Evolutionary conservation across 2,113 vertebrate species (phyloP), one percentile per base, ranked within the genome.

Genomic region (Rhynchopsitta pachyrhyncha): DNA sequence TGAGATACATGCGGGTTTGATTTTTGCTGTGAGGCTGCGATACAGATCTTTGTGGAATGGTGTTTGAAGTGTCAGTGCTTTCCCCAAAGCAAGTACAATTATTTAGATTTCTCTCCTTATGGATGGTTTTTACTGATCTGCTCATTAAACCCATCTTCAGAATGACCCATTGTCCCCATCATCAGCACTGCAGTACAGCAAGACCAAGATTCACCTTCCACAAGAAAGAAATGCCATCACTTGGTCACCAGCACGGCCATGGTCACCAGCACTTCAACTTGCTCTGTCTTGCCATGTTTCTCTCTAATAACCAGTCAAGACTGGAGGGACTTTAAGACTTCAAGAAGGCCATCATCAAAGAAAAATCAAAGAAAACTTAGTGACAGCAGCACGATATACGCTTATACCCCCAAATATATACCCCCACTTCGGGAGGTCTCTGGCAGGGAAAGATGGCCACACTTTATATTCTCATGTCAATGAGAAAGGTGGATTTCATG

Each of bases 141-240:
- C 44, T 60, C n/a, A 37, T 20, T 57, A 94, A 93, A 78, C 16
- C 8, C 24, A 41, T 47, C 33, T 35, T 74, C 64, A 82, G 37
- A 49, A 67, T 14, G 37, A 39, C 20, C 64, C 33, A 42, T 29
- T 1, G 1, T n/a, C 39, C 39, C 46, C 71, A 59, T 3, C 4
- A 9, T 33, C 76, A 57, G 22, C 24, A 13, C 53, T 6, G 11
- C 35, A 63, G 46, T 2, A 86, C 17, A 14, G 24, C 83, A 29
- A 86, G 55, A 46, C 39, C 0, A 0, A 90, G 37, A 53, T 8
- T 22, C 0, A 1, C 39, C 25, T 82, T 49, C n/a, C 1, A 2
- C 10, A n/a, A 33, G 27, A 85, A 57, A 70, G 66, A 46, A 39
- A n/a, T 2, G 0, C 12, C 19, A 0, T 28, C 14, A 53, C 87